A percentile compares a stretch with the other conserved stretches of the same genome.
Evolutionary conservation across 2,888 invertebrate genomes (phyloP).

Genomic region (Anodontia alba): DNA sequence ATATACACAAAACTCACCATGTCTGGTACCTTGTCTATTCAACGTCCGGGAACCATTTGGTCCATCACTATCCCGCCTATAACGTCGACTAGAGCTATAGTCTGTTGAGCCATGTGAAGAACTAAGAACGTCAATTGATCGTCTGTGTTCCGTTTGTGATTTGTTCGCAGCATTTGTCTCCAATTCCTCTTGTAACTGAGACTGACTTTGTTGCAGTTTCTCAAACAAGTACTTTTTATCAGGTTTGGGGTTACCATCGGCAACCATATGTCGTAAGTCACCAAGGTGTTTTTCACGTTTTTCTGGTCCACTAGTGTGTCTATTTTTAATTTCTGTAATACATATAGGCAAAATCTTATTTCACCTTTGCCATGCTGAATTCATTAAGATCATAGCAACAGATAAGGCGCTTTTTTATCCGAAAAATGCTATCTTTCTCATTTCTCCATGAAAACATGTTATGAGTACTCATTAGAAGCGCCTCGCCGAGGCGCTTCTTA

Average conservation of each 20-base stretch:
- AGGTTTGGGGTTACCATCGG: conserved; percentile 67
- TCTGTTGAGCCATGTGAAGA: conserved; percentile 14
- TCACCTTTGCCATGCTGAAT: not conserved
- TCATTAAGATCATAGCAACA: too few relatives aligned
- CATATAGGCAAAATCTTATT: not conserved
- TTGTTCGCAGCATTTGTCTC: conserved; percentile 45
- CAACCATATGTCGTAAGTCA: conserved; percentile 59
- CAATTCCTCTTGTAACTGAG: conserved; percentile 60
- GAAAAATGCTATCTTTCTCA: too few relatives aligned
- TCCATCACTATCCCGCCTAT: conserved; percentile 69
- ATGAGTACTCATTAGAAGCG: too few relatives aligned
- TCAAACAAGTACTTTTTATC: conserved; percentile 72
- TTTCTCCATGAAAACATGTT: too few relatives aligned
- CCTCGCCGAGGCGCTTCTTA: too few relatives aligned
- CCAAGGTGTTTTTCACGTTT: conserved; percentile 63
- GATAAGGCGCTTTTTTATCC: too few relatives aligned
- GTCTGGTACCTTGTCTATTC: conserved; percentile 53
- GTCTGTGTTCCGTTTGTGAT: conserved; percentile 21
- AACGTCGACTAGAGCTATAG: conserved; percentile 52
- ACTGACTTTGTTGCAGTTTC: conserved; percentile 71
- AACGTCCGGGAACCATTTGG: conserved; percentile 48
- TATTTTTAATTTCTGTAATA: conserved; percentile 52
- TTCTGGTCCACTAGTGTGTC: conserved; percentile 61
- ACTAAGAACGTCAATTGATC: conserved; percentile 17
- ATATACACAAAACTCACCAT: conserved; percentile 61